phyloP scores from a whole-genome alignment of 2,113 vertebrate genomes.

The Bubo bubo region DNA sequence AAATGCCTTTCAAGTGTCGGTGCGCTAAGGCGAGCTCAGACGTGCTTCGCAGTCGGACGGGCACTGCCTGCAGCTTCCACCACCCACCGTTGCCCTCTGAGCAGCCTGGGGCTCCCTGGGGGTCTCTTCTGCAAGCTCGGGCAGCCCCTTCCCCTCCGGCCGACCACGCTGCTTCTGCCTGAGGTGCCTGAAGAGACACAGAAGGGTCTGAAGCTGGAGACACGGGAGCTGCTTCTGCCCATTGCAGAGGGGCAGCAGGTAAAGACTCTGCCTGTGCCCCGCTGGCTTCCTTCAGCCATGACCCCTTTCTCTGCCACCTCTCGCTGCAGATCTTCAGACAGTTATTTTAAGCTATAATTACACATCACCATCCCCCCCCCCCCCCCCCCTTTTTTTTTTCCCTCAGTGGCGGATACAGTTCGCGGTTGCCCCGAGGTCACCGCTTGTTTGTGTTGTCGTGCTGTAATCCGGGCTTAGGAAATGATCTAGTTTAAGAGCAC shows the following conservation, averaged over 20 bases:
- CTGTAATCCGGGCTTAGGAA: neutral
- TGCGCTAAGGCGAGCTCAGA: neutral
- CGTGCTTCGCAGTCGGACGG: rapidly evolving
- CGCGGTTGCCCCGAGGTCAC: neutral
- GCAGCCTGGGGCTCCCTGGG: neutral
- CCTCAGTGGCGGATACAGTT: neutral
- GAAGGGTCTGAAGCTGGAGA: neutral
- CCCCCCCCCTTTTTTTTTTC: no score
- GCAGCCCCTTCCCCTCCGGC: neutral
- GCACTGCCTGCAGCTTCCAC: neutral
- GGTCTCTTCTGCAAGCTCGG: neutral
- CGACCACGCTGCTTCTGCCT: neutral
- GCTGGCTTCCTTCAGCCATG: neutral
- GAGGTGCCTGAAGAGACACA: neutral
- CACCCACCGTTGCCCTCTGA: neutral
- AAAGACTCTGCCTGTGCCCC: neutral
- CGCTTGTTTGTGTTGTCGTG: neutral
- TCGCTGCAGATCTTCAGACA: neutral
- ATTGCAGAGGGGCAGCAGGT: neutral
- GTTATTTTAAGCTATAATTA: neutral
- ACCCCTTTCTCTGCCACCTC: neutral
- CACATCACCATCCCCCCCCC: neutral
- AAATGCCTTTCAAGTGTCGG: neutral
- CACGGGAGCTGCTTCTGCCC: neutral
- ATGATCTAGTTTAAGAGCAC: neutral